Evolutionary conservation across 2,888 invertebrate genomes (phyloP).

Genomic region (Drosophila pullipes): DNA sequence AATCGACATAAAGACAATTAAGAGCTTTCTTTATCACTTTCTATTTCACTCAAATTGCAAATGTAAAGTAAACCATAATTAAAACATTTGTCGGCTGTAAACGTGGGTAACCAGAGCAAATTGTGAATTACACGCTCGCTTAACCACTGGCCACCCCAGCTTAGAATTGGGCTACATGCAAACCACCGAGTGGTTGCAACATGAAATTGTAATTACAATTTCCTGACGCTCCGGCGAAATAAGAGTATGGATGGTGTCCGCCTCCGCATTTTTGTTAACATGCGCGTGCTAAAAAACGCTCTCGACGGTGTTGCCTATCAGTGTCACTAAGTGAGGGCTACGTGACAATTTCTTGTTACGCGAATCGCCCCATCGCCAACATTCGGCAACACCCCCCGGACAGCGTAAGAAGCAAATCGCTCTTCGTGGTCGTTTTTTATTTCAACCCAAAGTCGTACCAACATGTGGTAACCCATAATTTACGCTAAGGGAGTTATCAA

Average conservation of each 20-base stretch:
- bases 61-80: constrained; percentile 70
- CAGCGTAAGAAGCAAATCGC: constrained; percentile 60
- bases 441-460: constrained; percentile 65
- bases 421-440: constrained; percentile 52
- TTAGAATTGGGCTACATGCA: constrained; percentile 43
- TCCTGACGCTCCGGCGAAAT: constrained; percentile 42
- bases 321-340: constrained; percentile 61
- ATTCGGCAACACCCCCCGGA: constrained; percentile 48
- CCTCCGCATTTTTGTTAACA: constrained; percentile 35
- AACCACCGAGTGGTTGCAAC: constrained; percentile 68
- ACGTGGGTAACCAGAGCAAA: constrained; percentile 82
- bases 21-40: constrained; percentile 28
- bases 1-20: constrained; percentile 33
- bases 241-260: constrained; percentile 26
- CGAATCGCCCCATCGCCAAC: constrained; percentile 63
- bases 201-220: constrained; percentile 75
- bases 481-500: constrained; percentile 69
- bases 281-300: constrained; percentile 66
- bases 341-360: constrained; percentile 78
- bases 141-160: constrained; percentile 81
- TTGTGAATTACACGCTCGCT: constrained; percentile 85
- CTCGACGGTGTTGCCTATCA: constrained; percentile 52
- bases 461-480: constrained; percentile 80
- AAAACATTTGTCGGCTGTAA: constrained; percentile 69
- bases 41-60: constrained; percentile 52